phyloP scores from a whole-genome alignment of 2,113 vertebrate genomes.

The Puma concolor region DNA sequence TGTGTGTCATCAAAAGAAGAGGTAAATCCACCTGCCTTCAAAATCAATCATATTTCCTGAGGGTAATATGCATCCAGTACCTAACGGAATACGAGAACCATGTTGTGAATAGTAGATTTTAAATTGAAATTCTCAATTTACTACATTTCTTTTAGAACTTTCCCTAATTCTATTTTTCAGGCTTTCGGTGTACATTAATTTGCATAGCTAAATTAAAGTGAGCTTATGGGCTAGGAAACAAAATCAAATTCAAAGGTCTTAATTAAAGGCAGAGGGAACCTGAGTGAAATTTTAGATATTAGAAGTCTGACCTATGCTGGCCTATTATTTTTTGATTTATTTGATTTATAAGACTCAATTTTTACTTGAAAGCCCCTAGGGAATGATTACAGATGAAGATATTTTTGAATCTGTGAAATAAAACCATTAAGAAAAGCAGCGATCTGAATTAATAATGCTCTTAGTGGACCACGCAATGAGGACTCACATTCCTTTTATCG shows the following conservation, averaged over 20 bases:
- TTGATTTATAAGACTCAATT: constrained; percentile 54
- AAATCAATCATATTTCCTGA: neutral
- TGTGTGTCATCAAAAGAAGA: neutral
- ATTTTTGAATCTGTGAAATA: constrained; percentile 54
- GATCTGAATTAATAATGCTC: constrained; percentile 43
- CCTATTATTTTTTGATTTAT: constrained; percentile 62
- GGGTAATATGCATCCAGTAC: neutral
- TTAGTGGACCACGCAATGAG: neutral
- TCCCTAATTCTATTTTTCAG: constrained; percentile 40
- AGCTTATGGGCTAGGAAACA: constrained; percentile 32
- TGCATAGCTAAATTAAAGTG: constrained; percentile 15
- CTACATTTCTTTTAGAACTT: constrained; percentile 1
- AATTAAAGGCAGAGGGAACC: constrained; percentile 6
- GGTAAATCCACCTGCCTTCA: constrained; percentile 10
- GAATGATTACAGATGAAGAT: constrained; percentile 48
- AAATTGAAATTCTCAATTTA: constrained; percentile 38
- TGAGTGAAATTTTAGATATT: constrained; percentile 54
- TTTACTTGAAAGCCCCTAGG: constrained; percentile 41
- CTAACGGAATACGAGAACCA: neutral
- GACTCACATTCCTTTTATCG: neutral
- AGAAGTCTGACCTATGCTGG: constrained; percentile 43
- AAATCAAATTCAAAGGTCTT: constrained; percentile 43
- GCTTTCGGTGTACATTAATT: neutral
- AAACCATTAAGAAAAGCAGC: constrained; percentile 36
- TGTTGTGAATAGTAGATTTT: neutral